phyloP scores from a whole-genome alignment of 1,140 invertebrate species.

The Saccostrea glomerata region DNA sequence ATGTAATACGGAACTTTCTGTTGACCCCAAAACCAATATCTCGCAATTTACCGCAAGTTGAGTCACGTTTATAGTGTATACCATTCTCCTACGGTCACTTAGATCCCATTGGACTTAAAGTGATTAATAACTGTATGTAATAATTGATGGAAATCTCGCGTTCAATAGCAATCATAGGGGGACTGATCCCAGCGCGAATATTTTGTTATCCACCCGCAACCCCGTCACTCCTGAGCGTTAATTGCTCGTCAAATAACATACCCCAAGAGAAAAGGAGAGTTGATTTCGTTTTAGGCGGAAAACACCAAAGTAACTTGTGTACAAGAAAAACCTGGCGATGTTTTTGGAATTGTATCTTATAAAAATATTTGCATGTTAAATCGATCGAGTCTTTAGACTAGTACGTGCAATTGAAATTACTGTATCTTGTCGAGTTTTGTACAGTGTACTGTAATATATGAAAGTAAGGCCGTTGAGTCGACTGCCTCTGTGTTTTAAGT shows the following conservation, averaged over 20 bases:
- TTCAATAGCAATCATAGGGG: background rate
- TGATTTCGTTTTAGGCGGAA: background rate
- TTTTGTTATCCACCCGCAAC: background rate
- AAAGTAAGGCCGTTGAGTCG: no score
- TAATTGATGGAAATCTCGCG: background rate
- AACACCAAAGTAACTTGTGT: no score
- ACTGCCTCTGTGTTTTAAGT: no score
- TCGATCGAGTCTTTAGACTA: no score
- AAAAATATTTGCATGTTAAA: no score
- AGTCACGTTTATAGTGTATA: background rate
- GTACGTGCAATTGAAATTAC: no score
- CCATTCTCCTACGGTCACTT: background rate
- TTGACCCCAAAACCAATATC: background rate
- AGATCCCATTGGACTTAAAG: background rate
- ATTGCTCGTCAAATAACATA: slow-evolving; percentile 8
- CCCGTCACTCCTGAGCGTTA: background rate
- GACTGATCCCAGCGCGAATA: background rate
- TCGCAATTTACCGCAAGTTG: background rate
- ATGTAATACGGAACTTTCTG: background rate
- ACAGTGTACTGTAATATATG: no score
- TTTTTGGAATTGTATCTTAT: no score
- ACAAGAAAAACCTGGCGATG: no score
- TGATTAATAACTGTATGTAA: background rate
- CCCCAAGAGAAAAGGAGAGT: background rate
- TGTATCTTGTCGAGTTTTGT: no score